These are phyloP conservation scores for Hetaerina titia DNA, from an alignment of 2,888 invertebrate species.

Conservation along the genomic window DNA sequence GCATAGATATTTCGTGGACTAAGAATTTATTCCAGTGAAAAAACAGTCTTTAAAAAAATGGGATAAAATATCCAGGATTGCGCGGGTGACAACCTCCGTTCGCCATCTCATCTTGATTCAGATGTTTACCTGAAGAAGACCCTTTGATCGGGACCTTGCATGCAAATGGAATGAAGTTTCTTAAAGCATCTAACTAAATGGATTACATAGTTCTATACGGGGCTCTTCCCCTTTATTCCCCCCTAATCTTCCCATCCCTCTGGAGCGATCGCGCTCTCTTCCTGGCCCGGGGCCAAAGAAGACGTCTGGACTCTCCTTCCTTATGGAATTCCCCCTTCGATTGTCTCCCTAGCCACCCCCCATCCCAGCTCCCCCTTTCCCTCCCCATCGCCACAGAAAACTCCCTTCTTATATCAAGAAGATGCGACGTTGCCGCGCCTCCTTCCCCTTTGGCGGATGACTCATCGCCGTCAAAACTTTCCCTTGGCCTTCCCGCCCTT, in stretches of 20 bases:
- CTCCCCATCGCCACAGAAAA: neutral
- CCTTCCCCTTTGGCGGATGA: neutral
- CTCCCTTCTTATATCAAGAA: slow-evolving; percentile 15
- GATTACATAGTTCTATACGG: neutral
- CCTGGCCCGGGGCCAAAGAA: slow-evolving; percentile 20
- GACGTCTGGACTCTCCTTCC: neutral
- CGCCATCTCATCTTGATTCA: neutral
- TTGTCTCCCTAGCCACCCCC: neutral
- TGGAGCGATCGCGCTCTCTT: neutral
- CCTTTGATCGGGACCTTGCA: neutral
- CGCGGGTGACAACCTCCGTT: neutral
- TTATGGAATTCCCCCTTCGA: slow-evolving; percentile 12
- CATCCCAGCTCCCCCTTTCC: neutral
- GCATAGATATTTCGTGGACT: too few relatives aligned
- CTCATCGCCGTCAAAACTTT: neutral
- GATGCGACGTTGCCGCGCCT: slow-evolving; percentile 10
- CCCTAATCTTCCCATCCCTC: neutral
- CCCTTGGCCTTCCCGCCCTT: neutral
- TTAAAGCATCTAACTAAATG: neutral
- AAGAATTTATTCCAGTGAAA: too few relatives aligned
- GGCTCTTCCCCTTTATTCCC: slow-evolving; percentile 18
- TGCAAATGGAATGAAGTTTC: neutral
- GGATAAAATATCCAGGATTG: too few relatives aligned
- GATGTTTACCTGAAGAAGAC: neutral
- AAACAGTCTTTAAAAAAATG: too few relatives aligned